Evolutionary conservation across 2,797 vertebrate species (phyloP).

Genomic region (Lateolabrax maculatus): DNA sequence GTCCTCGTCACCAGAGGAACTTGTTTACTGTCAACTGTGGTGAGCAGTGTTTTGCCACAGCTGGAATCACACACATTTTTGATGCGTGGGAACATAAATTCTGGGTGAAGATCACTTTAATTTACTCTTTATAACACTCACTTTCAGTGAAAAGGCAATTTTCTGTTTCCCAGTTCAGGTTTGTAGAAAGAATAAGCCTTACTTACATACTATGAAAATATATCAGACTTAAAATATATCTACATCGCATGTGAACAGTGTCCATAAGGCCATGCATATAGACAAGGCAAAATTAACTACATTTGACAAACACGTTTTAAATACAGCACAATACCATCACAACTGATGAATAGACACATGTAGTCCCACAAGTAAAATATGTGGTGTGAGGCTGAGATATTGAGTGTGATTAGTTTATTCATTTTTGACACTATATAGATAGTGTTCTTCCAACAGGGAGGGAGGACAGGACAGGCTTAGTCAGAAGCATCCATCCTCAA

Average conservation of each 20-base stretch:
- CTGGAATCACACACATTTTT: slow-evolving; percentile 57
- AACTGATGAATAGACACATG: background rate
- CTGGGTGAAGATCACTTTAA: slow-evolving; percentile 27
- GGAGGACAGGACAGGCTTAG: slow-evolving; percentile 12
- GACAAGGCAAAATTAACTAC: background rate
- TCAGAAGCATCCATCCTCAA: slow-evolving; percentile 13
- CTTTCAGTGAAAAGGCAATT: background rate
- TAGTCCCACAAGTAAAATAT: slow-evolving; percentile 6
- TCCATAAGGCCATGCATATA: background rate
- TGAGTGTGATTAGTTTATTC: slow-evolving; percentile 26
- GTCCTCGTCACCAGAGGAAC: slow-evolving; percentile 33
- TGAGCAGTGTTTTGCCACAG: slow-evolving; percentile 40
- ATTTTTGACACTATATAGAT: slow-evolving; percentile 38
- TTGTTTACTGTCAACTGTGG: slow-evolving; percentile 66
- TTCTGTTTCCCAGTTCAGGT: background rate
- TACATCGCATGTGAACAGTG: background rate
- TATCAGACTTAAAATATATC: background rate
- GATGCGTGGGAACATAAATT: slow-evolving; percentile 48
- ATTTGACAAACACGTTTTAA: slow-evolving; percentile 1
- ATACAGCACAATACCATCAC: background rate
- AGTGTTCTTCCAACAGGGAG: slow-evolving; percentile 11
- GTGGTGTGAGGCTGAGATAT: slow-evolving; percentile 28
- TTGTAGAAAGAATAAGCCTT: background rate
- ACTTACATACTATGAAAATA: background rate
- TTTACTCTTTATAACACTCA: background rate